phyloP scores from a whole-genome alignment of 2,797 vertebrate species.

The Lagothrix lagotricha region DNA sequence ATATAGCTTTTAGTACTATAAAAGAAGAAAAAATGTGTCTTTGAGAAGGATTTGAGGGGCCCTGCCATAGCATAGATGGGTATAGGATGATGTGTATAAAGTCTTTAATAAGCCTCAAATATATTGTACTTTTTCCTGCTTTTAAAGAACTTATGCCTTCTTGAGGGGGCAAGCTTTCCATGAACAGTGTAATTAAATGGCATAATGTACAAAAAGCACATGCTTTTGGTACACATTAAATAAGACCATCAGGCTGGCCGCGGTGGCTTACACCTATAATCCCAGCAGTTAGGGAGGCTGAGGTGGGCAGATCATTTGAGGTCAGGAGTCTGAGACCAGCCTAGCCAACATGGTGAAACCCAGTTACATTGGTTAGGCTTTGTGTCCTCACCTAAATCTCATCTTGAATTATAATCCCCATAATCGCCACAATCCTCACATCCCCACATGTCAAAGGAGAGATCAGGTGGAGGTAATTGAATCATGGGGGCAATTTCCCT shows the following conservation, averaged over 20 bases:
- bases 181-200: neutral
- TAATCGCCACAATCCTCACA: no score
- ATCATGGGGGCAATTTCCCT: no score
- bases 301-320: no score
- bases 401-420: no score
- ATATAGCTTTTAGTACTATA: neutral
- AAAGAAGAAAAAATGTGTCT: neutral
- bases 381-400: no score
- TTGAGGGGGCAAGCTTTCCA: neutral
- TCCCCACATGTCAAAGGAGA: no score
- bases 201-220: neutral
- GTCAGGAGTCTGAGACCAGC: no score
- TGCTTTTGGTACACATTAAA: neutral
- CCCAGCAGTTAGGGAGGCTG: no score
- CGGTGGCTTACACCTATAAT: no score
- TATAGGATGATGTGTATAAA: neutral
- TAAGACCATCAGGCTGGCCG: neutral
- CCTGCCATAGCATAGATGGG: neutral
- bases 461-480: no score
- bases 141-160: neutral
- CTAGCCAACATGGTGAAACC: no score
- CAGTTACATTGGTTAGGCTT: no score
- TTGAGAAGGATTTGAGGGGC: neutral
- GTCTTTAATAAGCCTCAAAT: neutral
- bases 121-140: neutral